Conservation (phyloP, 2,797 vertebrate species). For the Artibeus jamaicensis region DNA sequence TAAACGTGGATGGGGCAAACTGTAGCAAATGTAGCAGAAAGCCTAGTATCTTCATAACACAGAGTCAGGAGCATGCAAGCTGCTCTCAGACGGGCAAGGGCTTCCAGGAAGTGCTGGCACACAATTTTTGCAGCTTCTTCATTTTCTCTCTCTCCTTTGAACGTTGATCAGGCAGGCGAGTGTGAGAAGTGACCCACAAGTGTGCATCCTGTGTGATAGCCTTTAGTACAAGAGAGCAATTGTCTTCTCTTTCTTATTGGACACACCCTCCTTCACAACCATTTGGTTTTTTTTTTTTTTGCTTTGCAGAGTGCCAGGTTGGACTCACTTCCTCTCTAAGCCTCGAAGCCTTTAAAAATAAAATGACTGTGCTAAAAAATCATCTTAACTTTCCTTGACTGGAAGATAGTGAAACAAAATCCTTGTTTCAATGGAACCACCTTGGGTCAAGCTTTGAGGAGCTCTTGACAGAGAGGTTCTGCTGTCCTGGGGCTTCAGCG, state of each 20-base stretch:
- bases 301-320: constrained; percentile 56
- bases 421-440: background rate
- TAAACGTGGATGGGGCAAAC: background rate
- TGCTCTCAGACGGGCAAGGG: background rate
- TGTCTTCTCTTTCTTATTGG: constrained; percentile 62
- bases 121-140: constrained; percentile 35
- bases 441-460: background rate
- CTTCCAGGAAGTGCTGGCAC: constrained; percentile 50
- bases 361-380: constrained; percentile 58
- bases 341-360: constrained; percentile 53
- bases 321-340: constrained; percentile 1
- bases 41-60: background rate
- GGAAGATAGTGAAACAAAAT: constrained; percentile 29
- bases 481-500: background rate
- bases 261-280: constrained; percentile 35
- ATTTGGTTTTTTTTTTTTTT: background rate
- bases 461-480: background rate
- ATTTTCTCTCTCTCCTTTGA: constrained; percentile 61
- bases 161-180: constrained; percentile 54
- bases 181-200: constrained; percentile 59
- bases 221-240: constrained; percentile 67
- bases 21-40: background rate
- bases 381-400: constrained; percentile 50
- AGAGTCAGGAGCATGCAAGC: background rate
- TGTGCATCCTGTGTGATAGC: constrained; percentile 65